Conservation (phyloP, 1,140 invertebrate species). For the Aculops lycopersici region DNA sequence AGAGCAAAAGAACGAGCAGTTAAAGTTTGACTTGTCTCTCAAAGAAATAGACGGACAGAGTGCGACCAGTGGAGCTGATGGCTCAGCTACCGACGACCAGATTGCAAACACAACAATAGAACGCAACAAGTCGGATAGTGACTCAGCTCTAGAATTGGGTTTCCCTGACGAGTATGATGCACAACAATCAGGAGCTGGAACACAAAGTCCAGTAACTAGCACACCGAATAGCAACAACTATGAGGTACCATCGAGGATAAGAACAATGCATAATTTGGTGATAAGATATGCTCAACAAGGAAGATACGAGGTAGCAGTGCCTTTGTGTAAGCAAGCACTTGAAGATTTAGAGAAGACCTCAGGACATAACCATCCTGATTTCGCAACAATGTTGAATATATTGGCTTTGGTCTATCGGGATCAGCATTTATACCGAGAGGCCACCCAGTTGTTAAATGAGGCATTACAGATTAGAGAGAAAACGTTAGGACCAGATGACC, state of each 20-base stretch:
- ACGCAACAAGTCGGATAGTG: constrained; percentile 10
- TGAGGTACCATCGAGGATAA: constrained; percentile 71
- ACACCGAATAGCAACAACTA: constrained; percentile 64
- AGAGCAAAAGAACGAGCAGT: constrained; percentile 88
- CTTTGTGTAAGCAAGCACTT: constrained; percentile 90
- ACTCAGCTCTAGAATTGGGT: constrained; percentile 17
- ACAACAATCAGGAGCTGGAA: constrained; percentile 10
- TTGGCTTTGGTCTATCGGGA: constrained; percentile 80
- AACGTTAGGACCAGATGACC: constrained; percentile 91
- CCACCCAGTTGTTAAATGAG: constrained; percentile 87
- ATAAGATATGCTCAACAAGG: constrained; percentile 98
- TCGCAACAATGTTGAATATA: constrained; percentile 98
- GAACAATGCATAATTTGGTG: constrained; percentile 80
- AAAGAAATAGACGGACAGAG: constrained; percentile 53
- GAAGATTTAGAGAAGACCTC: constrained; percentile 96
- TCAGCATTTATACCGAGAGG: constrained; percentile 97
- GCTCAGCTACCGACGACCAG: too few relatives aligned
- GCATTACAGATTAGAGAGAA: constrained; percentile 92
- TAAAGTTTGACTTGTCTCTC: constrained; percentile 89
- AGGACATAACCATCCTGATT: constrained; percentile 94
- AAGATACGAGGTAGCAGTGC: constrained; percentile 83
- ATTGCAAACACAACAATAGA: too few relatives aligned
- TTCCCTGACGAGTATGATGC: constrained; percentile 17
- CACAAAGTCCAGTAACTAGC: constrained; percentile 25
- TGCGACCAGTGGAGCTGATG: too few relatives aligned